Evolutionary conservation across 1,140 invertebrate genomes (phyloP).

Genomic region (Trichoplusia ni): DNA sequence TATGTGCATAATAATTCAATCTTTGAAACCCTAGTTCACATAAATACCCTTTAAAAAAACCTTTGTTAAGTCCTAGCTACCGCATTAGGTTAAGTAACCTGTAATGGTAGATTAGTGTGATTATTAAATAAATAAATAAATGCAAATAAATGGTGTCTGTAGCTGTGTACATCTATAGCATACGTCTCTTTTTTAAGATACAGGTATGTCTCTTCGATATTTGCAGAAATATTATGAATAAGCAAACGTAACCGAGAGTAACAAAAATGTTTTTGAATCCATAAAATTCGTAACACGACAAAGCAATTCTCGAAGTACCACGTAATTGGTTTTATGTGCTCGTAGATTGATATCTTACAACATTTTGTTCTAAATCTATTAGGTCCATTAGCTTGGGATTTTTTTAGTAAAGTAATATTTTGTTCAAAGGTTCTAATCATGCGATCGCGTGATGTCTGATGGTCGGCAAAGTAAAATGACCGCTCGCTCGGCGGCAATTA

Average conservation of each 20-base stretch:
- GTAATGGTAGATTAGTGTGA: no score
- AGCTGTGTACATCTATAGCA: no score
- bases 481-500: conserved; percentile 19
- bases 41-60: no score
- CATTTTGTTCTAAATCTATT: conserved; percentile 35
- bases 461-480: conserved; percentile 12
- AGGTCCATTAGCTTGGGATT: conserved; percentile 28
- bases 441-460: conserved; percentile 27
- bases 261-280: neutral
- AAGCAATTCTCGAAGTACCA: neutral
- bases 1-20: no score
- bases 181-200: no score
- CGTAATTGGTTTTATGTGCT: conserved; percentile 18
- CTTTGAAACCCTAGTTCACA: no score
- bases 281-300: conserved; percentile 16
- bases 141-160: no score
- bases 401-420: conserved; percentile 33
- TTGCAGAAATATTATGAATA: neutral
- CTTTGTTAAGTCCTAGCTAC: no score
- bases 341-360: conserved; percentile 23
- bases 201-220: no score
- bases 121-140: no score
- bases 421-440: conserved; percentile 36
- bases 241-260: neutral
- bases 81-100: no score